Percentiles rank a stretch among this genome's conserved stretches.
Conservation (phyloP, 2,888 invertebrate genomes). For the Macaria liturata region DNA sequence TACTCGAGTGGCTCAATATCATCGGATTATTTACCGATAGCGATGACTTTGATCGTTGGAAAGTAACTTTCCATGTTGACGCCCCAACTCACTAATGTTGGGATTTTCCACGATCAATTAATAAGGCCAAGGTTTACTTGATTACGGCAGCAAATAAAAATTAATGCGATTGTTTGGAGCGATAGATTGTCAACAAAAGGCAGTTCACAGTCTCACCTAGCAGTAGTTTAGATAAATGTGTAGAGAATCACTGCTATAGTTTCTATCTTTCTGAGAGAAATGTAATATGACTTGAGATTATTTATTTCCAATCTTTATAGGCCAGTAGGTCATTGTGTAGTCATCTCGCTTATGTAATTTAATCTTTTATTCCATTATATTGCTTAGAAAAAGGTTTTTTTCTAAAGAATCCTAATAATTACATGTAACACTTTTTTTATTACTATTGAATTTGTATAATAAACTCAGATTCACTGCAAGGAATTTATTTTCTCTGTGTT, state of each 20-base stretch:
- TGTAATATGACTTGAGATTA: slow-evolving; percentile 6
- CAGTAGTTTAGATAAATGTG: slow-evolving; percentile 2
- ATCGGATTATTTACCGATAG: slow-evolving; percentile 21
- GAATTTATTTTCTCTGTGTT: no score
- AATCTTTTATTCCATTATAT: no score
- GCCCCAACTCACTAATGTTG: slow-evolving; percentile 14
- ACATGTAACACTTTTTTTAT: no score
- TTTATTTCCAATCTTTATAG: slow-evolving; percentile 8
- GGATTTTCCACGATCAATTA: slow-evolving; percentile 29
- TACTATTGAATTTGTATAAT: no score
- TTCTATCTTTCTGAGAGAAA: neutral
- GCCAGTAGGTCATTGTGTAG: slow-evolving; percentile 4
- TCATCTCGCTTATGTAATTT: neutral
- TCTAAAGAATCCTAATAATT: no score
- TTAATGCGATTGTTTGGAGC: slow-evolving; percentile 1
- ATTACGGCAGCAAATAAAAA: slow-evolving; percentile 10
- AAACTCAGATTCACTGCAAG: no score
- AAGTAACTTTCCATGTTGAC: slow-evolving; percentile 34
- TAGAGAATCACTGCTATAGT: neutral
- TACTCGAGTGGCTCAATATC: slow-evolving; percentile 18
- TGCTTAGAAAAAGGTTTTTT: no score
- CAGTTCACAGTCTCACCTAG: no score
- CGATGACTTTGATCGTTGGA: slow-evolving; percentile 28
- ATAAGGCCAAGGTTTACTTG: slow-evolving; percentile 29
- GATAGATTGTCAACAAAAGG: no score